Percentiles rank a stretch among this genome's conserved stretches.
These are phyloP conservation scores for Ophiothrix spiculata DNA, from an alignment of 35 echinoderm and acorn worm genomes.

Conservation along the genomic window DNA sequence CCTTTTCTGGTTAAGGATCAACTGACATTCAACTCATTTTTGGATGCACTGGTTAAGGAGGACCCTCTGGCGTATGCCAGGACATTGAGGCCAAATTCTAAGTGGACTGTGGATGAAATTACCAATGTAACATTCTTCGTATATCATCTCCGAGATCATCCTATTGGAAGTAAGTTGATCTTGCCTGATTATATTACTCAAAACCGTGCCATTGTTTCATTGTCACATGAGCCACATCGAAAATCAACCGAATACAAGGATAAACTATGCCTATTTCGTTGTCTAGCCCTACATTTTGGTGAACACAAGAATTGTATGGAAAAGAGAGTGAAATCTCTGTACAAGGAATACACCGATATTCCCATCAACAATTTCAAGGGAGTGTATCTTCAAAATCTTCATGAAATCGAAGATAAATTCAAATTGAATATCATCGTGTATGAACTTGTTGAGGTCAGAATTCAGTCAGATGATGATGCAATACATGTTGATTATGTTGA, in stretches of 20 bases:
- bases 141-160: background rate
- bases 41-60: background rate
- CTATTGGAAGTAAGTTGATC: background rate
- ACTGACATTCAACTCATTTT: background rate
- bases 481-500: background rate
- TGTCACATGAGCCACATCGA: background rate
- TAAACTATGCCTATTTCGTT: slow-evolving; percentile 22
- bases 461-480: too few species aligned
- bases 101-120: background rate
- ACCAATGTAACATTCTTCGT: slow-evolving; percentile 3
- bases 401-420: background rate
- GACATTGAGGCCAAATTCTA: background rate
- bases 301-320: background rate
- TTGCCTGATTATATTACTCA: background rate
- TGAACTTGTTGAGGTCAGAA: background rate
- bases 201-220: background rate
- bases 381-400: background rate
- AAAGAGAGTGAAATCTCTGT: slow-evolving; percentile 10
- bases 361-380: background rate
- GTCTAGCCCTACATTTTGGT: background rate
- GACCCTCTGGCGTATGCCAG: background rate
- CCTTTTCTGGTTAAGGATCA: background rate
- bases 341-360: background rate
- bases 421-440: slow-evolving; percentile 5
- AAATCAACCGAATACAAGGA: background rate